Conservation (phyloP, 2,113 vertebrate species). For the Lophius piscatorius region DNA sequence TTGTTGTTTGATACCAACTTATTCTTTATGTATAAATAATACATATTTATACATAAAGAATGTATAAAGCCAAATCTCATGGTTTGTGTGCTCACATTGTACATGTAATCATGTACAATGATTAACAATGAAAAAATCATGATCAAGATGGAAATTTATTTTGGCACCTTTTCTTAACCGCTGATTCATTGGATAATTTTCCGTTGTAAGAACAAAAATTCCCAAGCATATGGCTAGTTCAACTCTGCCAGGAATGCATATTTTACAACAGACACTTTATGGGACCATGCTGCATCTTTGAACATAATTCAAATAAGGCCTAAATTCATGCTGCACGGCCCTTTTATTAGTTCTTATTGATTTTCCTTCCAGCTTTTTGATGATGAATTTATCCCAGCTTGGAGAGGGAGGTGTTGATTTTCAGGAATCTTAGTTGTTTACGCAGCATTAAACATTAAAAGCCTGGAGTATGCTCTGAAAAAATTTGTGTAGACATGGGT, state of each 20-base stretch:
- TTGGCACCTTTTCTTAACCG: background rate
- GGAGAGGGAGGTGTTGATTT: constrained; percentile 52
- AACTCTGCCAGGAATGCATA: constrained; percentile 20
- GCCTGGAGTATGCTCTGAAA: constrained; percentile 26
- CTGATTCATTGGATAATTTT: background rate
- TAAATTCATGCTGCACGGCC: constrained; percentile 54
- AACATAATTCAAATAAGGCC: constrained; percentile 59
- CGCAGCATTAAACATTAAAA: constrained; percentile 32
- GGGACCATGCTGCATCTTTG: constrained; percentile 41
- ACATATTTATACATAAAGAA: no score
- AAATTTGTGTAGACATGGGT: constrained; percentile 31
- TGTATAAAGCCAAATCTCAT: no score
- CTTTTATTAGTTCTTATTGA: constrained; percentile 67
- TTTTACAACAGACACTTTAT: constrained; percentile 31
- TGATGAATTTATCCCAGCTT: constrained; percentile 48
- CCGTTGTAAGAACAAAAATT: no score
- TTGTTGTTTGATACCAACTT: no score
- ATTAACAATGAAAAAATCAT: no score
- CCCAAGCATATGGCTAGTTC: background rate
- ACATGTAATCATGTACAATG: no score
- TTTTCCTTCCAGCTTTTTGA: constrained; percentile 60
- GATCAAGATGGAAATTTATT: background rate
- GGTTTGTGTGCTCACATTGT: no score
- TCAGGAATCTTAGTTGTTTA: constrained; percentile 31
- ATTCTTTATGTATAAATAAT: no score